Evolutionary conservation across 2,113 vertebrate species (phyloP), one percentile per base, ranked within the genome.

Genomic region (Sciurus niger): DNA sequence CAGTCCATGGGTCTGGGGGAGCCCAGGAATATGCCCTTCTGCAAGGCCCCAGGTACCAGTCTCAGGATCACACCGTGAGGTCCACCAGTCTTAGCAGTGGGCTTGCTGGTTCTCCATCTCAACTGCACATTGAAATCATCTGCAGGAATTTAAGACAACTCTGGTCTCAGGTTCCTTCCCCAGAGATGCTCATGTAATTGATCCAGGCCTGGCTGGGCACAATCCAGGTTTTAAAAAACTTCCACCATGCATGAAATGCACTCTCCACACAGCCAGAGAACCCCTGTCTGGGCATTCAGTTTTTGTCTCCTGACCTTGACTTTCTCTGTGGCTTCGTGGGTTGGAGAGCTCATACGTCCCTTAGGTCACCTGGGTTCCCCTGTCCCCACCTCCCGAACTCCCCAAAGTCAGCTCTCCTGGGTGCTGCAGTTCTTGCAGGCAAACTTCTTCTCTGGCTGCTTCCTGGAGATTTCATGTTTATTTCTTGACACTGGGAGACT

Each of bases 261-360:
- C 20, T 24, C 58, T 24, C 58, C 1, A 6, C 58, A 7, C 58
- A 25, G 58, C 58, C 9, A 60, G 58, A 25, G 24, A 2, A 25
- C 60, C 14, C 32, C 5, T 0, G 1, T 22, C 37, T 34, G 3
- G 7, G 43, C 20, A 0, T 17, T 28, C 22, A 5, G 8, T n/a
- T 40, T 25, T 4, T 2, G 1, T 28, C 37, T 58, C 60, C 58
- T 34, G 24, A 58, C 6, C 43, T 85, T 20, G 37, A 58, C 73
- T 51, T 67, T 74, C 89, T 40, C 32, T 28, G 72, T 16, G 76
- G 30, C 43, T 37, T 37, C 2, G 8, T 0, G 40, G 37, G 24
- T 3, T 5, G 43, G 28, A 73, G 58, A 24, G 43, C 24, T 80
- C 53, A 1, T 0, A 0, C 10, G 24, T 24, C 4, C 8, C 58